These are phyloP conservation scores for Acropora tenuis DNA, from an alignment of 64 coral and sea anemone genomes.

Conservation along the genomic window DNA sequence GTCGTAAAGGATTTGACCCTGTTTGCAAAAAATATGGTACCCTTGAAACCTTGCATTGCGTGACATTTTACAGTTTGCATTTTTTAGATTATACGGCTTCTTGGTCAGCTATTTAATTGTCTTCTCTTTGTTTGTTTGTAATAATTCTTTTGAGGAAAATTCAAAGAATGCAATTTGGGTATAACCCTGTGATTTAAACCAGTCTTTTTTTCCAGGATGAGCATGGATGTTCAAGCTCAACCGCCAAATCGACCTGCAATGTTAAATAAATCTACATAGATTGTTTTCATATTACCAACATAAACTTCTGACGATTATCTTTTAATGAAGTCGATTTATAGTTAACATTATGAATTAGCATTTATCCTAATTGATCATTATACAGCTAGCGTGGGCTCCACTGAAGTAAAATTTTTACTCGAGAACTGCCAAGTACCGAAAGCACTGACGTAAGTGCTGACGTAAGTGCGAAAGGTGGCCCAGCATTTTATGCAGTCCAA, in stretches of 20 bases:
- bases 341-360: constrained; percentile 7
- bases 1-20: not conserved
- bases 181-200: too few species aligned
- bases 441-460: not conserved
- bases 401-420: not conserved
- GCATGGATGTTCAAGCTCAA: too few species aligned
- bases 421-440: not conserved
- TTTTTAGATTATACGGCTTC: constrained; percentile 7
- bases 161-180: too few species aligned
- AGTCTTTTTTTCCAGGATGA: too few species aligned
- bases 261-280: too few species aligned
- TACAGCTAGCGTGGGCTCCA: not conserved
- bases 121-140: too few species aligned
- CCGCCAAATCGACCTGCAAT: too few species aligned
- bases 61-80: constrained; percentile 11
- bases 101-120: not conserved
- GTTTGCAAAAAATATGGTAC: not conserved
- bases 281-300: too few species aligned
- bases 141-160: too few species aligned
- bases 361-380: constrained; percentile 12
- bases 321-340: not conserved
- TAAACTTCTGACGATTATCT: too few species aligned
- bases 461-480: not conserved
- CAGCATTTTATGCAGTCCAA: constrained; percentile 6
- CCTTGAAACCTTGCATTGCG: not conserved